phyloP scores from a whole-genome alignment of 2,113 vertebrate genomes.

The Rhipidura dahli region DNA sequence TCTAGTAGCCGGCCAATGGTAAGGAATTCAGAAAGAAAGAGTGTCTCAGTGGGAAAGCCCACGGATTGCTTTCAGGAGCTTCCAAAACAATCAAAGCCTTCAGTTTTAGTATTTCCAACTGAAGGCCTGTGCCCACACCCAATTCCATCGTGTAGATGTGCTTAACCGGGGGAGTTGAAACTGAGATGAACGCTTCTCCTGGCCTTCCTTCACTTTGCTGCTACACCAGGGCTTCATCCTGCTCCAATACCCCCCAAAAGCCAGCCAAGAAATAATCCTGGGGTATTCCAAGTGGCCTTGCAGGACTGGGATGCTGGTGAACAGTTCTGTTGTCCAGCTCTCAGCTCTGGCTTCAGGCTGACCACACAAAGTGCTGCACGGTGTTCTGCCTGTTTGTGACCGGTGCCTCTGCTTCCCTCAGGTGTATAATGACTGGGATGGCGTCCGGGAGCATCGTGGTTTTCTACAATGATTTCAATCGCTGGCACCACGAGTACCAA shows the following conservation, averaged over 20 bases:
- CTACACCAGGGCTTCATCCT: background rate
- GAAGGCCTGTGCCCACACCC: background rate
- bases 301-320: background rate
- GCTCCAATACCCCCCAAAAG: fast-evolving
- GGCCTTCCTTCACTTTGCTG: background rate
- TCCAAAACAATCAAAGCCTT: background rate
- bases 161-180: background rate
- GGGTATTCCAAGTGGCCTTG: background rate
- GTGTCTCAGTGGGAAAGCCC: background rate
- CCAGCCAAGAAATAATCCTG: background rate
- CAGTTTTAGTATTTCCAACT: background rate
- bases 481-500: constrained; percentile 98
- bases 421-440: constrained; percentile 98
- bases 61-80: background rate
- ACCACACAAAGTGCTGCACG: fast-evolving
- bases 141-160: background rate
- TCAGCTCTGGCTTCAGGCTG: background rate
- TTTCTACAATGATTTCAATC: constrained; percentile 98
- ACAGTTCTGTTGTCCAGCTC: background rate
- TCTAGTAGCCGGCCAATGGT: background rate
- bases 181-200: background rate
- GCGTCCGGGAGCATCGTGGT: constrained; percentile 97
- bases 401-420: constrained; percentile 17
- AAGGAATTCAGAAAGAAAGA: background rate
- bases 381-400: background rate